These are phyloP conservation scores for Chrysolina haemoptera DNA, from an alignment of 2,888 invertebrate species.

Conservation along the genomic window DNA sequence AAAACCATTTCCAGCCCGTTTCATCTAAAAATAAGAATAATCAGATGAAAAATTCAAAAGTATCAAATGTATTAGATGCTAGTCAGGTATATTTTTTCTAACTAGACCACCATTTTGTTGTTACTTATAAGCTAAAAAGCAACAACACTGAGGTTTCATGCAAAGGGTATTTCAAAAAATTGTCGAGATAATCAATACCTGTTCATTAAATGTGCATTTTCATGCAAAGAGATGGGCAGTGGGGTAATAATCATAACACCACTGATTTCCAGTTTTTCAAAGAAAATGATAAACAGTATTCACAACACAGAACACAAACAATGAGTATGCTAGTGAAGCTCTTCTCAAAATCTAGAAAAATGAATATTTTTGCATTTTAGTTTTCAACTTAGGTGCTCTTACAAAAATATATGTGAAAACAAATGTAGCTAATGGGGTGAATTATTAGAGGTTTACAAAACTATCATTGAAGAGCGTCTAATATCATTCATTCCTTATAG, in stretches of 20 bases:
- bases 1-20: slow-evolving; percentile 54
- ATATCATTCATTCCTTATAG: no score
- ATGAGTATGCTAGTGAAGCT: background rate
- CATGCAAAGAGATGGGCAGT: slow-evolving; percentile 33
- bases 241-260: slow-evolving; percentile 14
- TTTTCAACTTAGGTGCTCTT: no score
- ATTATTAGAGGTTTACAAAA: no score
- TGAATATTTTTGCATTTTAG: no score
- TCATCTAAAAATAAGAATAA: slow-evolving; percentile 53
- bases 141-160: slow-evolving; percentile 44
- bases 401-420: no score
- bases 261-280: slow-evolving; percentile 6
- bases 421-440: no score
- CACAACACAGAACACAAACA: slow-evolving; percentile 24
- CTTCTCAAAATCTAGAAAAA: background rate
- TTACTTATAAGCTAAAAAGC: slow-evolving; percentile 35
- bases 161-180: slow-evolving; percentile 24
- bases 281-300: slow-evolving; percentile 48
- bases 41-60: slow-evolving; percentile 34
- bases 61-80: slow-evolving; percentile 4
- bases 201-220: slow-evolving; percentile 6
- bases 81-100: background rate
- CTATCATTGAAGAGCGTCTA: no score
- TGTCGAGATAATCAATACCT: slow-evolving; percentile 11
- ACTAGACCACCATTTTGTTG: slow-evolving; percentile 15